Evolutionary conservation across 2,113 vertebrate species (phyloP), one percentile per base, ranked within the genome.

Genomic region (Alaudala cheleensis): DNA sequence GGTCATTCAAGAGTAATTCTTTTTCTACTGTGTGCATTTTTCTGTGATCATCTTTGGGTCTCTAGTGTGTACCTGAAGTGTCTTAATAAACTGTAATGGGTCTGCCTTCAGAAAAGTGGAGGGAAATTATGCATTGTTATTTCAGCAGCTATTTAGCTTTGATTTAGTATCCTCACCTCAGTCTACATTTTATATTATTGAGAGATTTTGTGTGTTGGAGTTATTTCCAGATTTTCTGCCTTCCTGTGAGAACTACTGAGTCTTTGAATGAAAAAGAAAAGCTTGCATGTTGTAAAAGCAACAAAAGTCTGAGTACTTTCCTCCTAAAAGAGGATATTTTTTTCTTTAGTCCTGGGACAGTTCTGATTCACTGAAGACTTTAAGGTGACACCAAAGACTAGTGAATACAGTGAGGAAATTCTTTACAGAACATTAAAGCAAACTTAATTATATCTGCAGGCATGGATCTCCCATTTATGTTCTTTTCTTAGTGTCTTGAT

Each of bases 31-130:
- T 69, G 45, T 22, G 14, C 3, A 25, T 88, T 88, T 90, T 69
- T 47, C 19, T 0, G 1, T 65, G 5, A 8, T 23, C 13, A 10
- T 61, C 22, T 69, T 37, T 69, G 12, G 2, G 6, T 58, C 6
- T 77, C 10, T 26, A 39, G 22, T 23, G 12, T 31, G 4, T 40
- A 62, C 8, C 7, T 57, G 14, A 90, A 62, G 23, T 17, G 2
- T 18, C 26, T 42, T 90, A 45, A 67, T 31, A 77, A 77, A 40
- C 9, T 26, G 12, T 45, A 47, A 5, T 54, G 31, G 2, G 3
- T 53, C 21, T 84, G 47, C 33, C 47, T 58, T 84, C 39, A 62
- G 57, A 72, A 90, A 92, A 67, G 31, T 13, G 10, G 2, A 7
- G 5, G 22, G 2, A 72, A 80, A 83, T 53, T 53, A 33, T 33